A percentile compares a stretch with the other conserved stretches of the same genome.
These are phyloP conservation scores for Mirza zaza DNA, from an alignment of 2,113 vertebrate genomes.

Conservation along the genomic window DNA sequence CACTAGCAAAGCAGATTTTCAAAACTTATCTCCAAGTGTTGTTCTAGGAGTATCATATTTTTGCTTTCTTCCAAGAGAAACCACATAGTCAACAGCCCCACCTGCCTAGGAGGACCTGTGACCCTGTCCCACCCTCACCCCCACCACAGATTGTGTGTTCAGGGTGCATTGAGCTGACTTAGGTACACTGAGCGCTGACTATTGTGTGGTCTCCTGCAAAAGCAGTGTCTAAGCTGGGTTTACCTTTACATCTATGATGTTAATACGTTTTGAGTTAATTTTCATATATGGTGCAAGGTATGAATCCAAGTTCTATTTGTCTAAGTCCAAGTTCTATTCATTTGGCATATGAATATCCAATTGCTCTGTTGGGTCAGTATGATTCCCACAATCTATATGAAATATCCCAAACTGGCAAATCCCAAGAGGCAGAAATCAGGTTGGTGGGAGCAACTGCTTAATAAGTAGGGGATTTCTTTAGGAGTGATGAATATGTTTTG, in stretches of 20 bases:
- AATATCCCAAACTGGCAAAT: background rate
- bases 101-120: background rate
- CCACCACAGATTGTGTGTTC: background rate
- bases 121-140: background rate
- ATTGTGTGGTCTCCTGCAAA: background rate
- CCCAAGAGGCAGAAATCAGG: background rate
- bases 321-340: too few species aligned
- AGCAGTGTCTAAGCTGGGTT: too few species aligned
- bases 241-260: too few species aligned
- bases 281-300: too few species aligned
- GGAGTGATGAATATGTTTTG: background rate
- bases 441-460: background rate
- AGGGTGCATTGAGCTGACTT: background rate
- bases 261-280: too few species aligned
- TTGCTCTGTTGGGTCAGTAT: background rate
- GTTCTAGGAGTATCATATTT: background rate
- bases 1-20: background rate
- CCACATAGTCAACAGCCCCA: background rate
- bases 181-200: background rate
- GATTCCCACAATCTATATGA: background rate
- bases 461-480: background rate
- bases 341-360: too few species aligned
- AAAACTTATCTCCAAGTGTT: conserved; percentile 2
- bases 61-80: background rate
- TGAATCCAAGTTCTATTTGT: too few species aligned